Conservation (phyloP, 2,888 invertebrate species). For the Cantharis nigra region DNA sequence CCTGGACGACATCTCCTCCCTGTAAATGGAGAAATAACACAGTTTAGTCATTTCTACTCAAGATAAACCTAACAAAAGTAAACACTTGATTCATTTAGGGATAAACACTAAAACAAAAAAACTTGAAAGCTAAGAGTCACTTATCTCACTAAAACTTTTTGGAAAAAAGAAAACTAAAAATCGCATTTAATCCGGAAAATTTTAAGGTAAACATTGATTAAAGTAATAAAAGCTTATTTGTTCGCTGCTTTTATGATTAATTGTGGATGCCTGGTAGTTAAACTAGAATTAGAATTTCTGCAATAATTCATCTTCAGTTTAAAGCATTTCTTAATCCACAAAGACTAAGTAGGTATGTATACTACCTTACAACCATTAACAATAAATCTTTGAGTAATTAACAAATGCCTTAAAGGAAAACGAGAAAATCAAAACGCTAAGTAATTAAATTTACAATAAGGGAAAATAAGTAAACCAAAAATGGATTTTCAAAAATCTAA, state of each 20-base stretch:
- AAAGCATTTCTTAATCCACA: constrained; percentile 1
- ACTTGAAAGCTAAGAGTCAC: background rate
- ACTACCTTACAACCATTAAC: background rate
- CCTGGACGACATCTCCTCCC: constrained; percentile 93
- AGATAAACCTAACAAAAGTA: constrained; percentile 16
- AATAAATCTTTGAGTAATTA: background rate
- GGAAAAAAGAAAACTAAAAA: background rate
- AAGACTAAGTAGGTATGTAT: background rate
- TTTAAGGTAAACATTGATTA: background rate
- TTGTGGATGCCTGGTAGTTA: background rate
- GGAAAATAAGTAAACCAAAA: background rate
- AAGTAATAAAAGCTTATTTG: background rate
- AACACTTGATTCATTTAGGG: constrained; percentile 15
- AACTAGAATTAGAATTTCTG: constrained; percentile 3
- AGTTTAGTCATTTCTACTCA: constrained; percentile 14
- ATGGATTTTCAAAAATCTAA: background rate
- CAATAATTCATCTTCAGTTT: constrained; percentile 1
- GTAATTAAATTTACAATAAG: background rate
- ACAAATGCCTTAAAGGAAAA: background rate
- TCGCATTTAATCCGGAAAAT: background rate
- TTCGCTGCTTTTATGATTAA: background rate
- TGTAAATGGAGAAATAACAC: constrained; percentile 54
- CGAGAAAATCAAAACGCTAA: background rate
- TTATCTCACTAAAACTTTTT: background rate
- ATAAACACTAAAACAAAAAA: constrained; percentile 1